A percentile compares a stretch with the other conserved stretches of the same genome.
Evolutionary conservation across 2,888 invertebrate species (phyloP).

Genomic region (Taphrorychus bicolor): DNA sequence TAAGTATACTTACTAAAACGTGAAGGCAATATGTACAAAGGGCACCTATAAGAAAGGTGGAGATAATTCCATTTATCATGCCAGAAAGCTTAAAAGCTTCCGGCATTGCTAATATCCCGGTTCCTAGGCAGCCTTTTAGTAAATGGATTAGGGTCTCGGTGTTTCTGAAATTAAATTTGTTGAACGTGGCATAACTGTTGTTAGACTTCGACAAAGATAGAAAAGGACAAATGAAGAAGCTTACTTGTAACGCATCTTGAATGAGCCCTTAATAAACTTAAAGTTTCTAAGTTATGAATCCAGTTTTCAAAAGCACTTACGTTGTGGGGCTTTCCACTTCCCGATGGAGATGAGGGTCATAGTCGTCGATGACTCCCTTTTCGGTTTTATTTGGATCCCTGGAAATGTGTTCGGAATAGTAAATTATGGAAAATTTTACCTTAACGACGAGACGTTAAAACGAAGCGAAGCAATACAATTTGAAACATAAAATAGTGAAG

Average conservation of each 20-base stretch:
- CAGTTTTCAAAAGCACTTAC: constrained; percentile 68
- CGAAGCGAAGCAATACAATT: no score
- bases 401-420: constrained; percentile 13
- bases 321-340: constrained; percentile 73
- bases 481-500: no score
- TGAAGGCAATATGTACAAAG: constrained; percentile 90
- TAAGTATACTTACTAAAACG: constrained; percentile 69
- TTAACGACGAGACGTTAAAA: no score
- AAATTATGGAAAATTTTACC: no score
- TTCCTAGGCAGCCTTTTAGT: constrained; percentile 90
- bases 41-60: constrained; percentile 78
- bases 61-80: constrained; percentile 76
- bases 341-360: constrained; percentile 74
- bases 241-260: no score
- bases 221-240: no score
- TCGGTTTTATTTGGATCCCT: constrained; percentile 37
- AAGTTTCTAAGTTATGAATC: no score
- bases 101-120: constrained; percentile 94
- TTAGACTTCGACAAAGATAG: no score
- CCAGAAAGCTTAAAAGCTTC: constrained; percentile 90
- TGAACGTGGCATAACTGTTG: no score
- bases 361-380: constrained; percentile 54
- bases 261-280: no score
- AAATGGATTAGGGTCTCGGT: constrained; percentile 84
- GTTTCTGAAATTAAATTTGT: constrained; percentile 64